phyloP scores from a whole-genome alignment of 2,113 vertebrate species.

The Tetraodon nigroviridis region DNA sequence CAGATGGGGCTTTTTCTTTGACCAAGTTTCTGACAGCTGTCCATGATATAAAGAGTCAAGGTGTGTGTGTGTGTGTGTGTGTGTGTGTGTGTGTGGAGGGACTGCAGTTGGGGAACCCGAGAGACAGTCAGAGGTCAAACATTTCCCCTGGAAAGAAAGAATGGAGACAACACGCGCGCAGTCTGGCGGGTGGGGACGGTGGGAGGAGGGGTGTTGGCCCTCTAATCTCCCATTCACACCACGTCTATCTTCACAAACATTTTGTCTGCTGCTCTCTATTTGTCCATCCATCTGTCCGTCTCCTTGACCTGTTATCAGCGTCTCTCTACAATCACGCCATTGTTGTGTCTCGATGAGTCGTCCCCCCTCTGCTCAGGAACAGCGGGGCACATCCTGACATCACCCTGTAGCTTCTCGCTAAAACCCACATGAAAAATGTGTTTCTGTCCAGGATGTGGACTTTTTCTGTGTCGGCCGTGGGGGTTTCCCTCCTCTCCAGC shows the following conservation, averaged over 20 bases:
- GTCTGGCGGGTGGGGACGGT: conserved; percentile 1
- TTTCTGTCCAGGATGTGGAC: conserved; percentile 12
- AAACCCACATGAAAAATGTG: conserved; percentile 13
- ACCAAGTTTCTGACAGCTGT: conserved; percentile 72
- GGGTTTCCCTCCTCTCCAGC: conserved; percentile 24
- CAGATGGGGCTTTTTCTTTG: conserved; percentile 75
- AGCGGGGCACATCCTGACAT: conserved; percentile 9
- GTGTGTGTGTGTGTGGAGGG: conserved; percentile 2
- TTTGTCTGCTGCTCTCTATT: conserved; percentile 31
- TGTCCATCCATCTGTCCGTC: conserved; percentile 51
- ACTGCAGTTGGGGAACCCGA: conserved; percentile 1
- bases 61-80: conserved; percentile 15
- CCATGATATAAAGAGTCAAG: conserved; percentile 44
- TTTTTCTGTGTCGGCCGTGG: conserved; percentile 15
- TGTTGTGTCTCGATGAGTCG: conserved; percentile 38
- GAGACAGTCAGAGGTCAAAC: conserved; percentile 63
- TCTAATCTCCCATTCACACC: conserved; percentile 35
- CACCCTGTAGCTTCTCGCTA: conserved; percentile 5
- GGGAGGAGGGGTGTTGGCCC: no score
- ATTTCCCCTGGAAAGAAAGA: conserved; percentile 53
- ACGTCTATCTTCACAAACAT: conserved; percentile 59
- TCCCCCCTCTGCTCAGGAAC: background rate
- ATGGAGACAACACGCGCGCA: conserved; percentile 46
- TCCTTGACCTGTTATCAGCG: conserved; percentile 33
- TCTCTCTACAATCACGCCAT: conserved; percentile 36